Evolutionary conservation across 1,140 invertebrate species (phyloP).

Genomic region (Oryctes rhinoceros): DNA sequence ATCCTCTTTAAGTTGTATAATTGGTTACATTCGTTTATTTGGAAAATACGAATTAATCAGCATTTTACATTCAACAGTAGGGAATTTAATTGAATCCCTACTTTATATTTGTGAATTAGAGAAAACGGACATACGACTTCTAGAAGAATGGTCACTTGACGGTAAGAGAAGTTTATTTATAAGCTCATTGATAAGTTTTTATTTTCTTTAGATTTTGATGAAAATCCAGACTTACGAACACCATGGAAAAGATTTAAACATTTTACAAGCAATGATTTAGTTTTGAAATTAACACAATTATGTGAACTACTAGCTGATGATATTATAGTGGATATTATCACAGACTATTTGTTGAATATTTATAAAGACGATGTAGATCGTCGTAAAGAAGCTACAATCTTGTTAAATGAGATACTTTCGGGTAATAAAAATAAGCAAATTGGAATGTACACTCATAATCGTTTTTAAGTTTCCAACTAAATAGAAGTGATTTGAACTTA

Average conservation of each 20-base stretch:
- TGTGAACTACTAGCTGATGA: conserved; percentile 65
- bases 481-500: too few relatives aligned
- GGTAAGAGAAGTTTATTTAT: conserved; percentile 58
- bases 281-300: conserved; percentile 62
- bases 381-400: conserved; percentile 65
- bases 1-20: conserved; percentile 65
- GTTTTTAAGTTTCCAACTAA: neutral
- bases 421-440: conserved; percentile 53
- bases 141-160: conserved; percentile 65
- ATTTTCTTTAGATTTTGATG: conserved; percentile 50
- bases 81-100: conserved; percentile 65
- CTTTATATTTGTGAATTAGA: conserved; percentile 66
- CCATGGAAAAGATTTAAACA: conserved; percentile 69
- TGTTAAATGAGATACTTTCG: conserved; percentile 65
- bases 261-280: conserved; percentile 61
- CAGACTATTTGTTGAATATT: conserved; percentile 68
- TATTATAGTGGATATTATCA: conserved; percentile 64
- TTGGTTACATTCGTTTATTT: conserved; percentile 69
- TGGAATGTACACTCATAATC: neutral
- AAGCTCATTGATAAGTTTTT: conserved; percentile 43
- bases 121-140: conserved; percentile 62
- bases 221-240: conserved; percentile 40
- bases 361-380: conserved; percentile 61
- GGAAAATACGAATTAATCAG: conserved; percentile 63
- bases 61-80: conserved; percentile 65